Conservation (phyloP, 2,888 invertebrate genomes). For the Philopedon plagiatum region DNA sequence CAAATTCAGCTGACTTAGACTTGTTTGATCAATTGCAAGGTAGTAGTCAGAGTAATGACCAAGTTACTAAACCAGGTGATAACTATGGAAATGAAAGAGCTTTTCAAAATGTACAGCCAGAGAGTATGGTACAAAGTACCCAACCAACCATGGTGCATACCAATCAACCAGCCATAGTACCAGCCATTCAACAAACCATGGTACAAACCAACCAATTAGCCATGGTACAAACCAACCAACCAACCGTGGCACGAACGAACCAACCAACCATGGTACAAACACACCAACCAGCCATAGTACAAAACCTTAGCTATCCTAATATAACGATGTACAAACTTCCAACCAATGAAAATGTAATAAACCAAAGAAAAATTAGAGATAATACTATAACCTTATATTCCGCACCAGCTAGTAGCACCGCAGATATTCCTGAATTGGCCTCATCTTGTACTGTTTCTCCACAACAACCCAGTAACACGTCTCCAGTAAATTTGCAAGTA, state of each 20-base stretch:
- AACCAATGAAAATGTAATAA: neutral
- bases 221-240: too few relatives aligned
- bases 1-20: slow-evolving; percentile 31
- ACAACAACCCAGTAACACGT: neutral
- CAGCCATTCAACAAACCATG: too few relatives aligned
- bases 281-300: too few relatives aligned
- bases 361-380: slow-evolving; percentile 10
- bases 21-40: slow-evolving; percentile 41
- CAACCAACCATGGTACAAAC: too few relatives aligned
- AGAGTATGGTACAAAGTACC: neutral
- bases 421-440: slow-evolving; percentile 13
- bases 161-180: too few relatives aligned
- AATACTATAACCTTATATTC: slow-evolving; percentile 46
- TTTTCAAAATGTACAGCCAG: neutral
- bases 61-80: slow-evolving; percentile 1
- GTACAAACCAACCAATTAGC: too few relatives aligned
- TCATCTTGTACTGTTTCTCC: slow-evolving; percentile 15
- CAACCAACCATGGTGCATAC: too few relatives aligned
- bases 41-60: slow-evolving; percentile 23
- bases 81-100: neutral
- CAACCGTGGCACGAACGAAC: too few relatives aligned
- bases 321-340: neutral
- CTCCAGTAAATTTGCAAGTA: slow-evolving; percentile 28
- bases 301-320: slow-evolving; percentile 1
- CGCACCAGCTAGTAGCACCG: slow-evolving; percentile 11